phyloP scores from a whole-genome alignment of 2,888 invertebrate species.

The Hydropsyche betteni region DNA sequence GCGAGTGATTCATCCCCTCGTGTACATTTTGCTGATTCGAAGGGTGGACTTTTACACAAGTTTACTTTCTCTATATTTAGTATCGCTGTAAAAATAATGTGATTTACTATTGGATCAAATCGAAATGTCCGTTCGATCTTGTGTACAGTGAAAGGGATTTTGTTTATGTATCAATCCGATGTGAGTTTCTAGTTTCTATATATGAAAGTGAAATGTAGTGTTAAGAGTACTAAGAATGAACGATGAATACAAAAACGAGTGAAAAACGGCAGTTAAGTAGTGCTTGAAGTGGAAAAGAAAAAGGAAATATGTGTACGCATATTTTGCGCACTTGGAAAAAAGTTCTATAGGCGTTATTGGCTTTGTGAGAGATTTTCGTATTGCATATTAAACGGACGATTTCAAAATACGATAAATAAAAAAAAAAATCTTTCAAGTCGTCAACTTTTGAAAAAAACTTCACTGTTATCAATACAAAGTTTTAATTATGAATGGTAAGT shows the following conservation, averaged over 20 bases:
- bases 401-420: too few relatives aligned
- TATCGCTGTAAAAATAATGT: not conserved
- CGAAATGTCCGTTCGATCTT: not conserved
- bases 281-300: constrained; percentile 22
- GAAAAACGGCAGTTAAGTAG: constrained; percentile 10
- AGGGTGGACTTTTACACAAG: not conserved
- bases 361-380: too few relatives aligned
- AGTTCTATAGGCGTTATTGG: too few relatives aligned
- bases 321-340: too few relatives aligned
- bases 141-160: constrained; percentile 23
- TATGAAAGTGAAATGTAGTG: constrained; percentile 21
- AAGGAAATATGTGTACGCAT: not conserved
- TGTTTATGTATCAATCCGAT: not conserved
- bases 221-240: constrained; percentile 3
- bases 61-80: not conserved
- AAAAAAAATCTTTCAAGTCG: too few relatives aligned
- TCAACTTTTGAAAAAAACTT: too few relatives aligned
- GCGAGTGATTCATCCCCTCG: too few relatives aligned
- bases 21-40: too few relatives aligned
- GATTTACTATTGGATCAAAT: not conserved
- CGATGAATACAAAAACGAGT: not conserved
- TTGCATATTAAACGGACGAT: too few relatives aligned
- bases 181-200: constrained; percentile 23
- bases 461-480: too few relatives aligned
- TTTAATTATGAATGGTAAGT: too few relatives aligned